Percentiles rank a stretch among this genome's conserved stretches.
Conservation (phyloP, 2,888 invertebrate genomes). For the Phlogophora meticulosa region DNA sequence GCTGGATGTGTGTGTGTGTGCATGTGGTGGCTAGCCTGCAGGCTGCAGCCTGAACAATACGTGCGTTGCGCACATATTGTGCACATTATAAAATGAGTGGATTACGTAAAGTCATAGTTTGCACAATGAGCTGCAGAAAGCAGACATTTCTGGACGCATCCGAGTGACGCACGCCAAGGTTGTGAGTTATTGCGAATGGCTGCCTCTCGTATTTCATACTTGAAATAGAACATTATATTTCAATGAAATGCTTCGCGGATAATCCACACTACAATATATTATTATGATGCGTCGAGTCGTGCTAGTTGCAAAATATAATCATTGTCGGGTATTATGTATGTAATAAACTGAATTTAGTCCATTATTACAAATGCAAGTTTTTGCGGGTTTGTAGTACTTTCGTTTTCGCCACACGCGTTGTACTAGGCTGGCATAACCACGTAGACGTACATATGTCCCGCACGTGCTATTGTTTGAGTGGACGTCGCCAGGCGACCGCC, state of each 20-base stretch:
- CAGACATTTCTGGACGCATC: slow-evolving; percentile 64
- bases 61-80: slow-evolving; percentile 34
- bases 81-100: slow-evolving; percentile 43
- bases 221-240: slow-evolving; percentile 50
- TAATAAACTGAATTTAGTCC: slow-evolving; percentile 62
- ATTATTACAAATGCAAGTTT: slow-evolving; percentile 64
- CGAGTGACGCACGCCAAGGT: slow-evolving; percentile 66
- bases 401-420: slow-evolving; percentile 73
- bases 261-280: slow-evolving; percentile 18
- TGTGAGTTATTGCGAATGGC: slow-evolving; percentile 55
- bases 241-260: slow-evolving; percentile 25
- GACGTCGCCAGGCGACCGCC: slow-evolving; percentile 47
- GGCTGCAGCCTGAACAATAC: slow-evolving; percentile 11
- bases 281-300: slow-evolving; percentile 43
- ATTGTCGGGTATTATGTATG: slow-evolving; percentile 67
- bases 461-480: slow-evolving; percentile 64
- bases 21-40: too few species aligned
- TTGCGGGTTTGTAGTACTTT: slow-evolving; percentile 72
- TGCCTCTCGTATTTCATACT: slow-evolving; percentile 36
- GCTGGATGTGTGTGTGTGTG: too few species aligned
- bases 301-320: slow-evolving; percentile 46
- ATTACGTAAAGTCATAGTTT: slow-evolving; percentile 59
- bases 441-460: slow-evolving; percentile 41
- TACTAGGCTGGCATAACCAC: slow-evolving; percentile 51
- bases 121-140: slow-evolving; percentile 55